Conservation (phyloP, 2,888 invertebrate species). For the Camponotus fellah region DNA sequence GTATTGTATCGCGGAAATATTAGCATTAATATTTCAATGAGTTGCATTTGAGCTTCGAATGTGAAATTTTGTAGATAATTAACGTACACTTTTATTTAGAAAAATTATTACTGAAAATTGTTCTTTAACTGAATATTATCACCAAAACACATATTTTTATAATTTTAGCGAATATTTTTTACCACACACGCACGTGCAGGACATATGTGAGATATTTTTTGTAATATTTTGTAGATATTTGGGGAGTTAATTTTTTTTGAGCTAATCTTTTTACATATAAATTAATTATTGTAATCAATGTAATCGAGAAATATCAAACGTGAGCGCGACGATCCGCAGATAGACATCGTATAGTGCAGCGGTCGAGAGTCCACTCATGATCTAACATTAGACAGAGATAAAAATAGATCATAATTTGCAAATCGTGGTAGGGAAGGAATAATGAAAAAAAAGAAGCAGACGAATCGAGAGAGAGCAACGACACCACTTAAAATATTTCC, state of each 20-base stretch:
- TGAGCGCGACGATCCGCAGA: conserved; percentile 56
- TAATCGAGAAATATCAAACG: background rate
- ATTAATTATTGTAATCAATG: background rate
- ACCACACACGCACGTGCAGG: background rate
- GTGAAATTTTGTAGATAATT: background rate
- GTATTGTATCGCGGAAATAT: background rate
- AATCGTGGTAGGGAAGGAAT: conserved; percentile 66
- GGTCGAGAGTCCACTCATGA: conserved; percentile 63
- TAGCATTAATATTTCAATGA: background rate
- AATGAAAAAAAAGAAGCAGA: conserved; percentile 9
- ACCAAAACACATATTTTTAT: background rate
- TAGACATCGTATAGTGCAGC: conserved; percentile 69
- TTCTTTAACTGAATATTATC: background rate
- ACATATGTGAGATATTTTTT: background rate
- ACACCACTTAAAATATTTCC: conserved; percentile 57
- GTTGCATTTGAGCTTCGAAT: background rate
- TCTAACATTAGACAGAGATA: conserved; percentile 83
- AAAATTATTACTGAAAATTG: background rate
- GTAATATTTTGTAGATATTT: background rate
- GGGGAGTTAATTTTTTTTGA: background rate
- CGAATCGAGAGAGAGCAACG: conserved; percentile 40
- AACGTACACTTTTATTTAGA: background rate
- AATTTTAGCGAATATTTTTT: background rate
- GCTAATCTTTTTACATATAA: background rate
- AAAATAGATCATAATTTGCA: conserved; percentile 83